These are phyloP conservation scores for Trachelus troglodyta DNA, from an alignment of 2,888 invertebrate species.

Conservation along the genomic window DNA sequence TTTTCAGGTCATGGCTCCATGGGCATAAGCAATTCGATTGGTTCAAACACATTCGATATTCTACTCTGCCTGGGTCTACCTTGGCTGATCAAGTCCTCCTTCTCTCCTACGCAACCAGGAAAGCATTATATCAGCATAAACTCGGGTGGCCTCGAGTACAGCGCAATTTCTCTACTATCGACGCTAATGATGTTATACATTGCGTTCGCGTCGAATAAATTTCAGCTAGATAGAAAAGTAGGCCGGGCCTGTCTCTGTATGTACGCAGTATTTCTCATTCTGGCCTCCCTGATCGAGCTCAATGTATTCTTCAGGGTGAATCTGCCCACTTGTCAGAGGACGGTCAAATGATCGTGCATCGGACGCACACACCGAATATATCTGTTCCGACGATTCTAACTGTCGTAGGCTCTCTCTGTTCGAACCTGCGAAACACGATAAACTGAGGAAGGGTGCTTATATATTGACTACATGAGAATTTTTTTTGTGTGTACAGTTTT, in stretches of 20 bases:
- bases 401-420: background rate
- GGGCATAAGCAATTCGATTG: constrained; percentile 92
- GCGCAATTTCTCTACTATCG: constrained; percentile 87
- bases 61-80: constrained; percentile 87
- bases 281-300: constrained; percentile 91
- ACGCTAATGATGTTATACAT: constrained; percentile 86
- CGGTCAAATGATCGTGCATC: constrained; percentile 55
- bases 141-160: constrained; percentile 91
- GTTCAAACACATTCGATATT: constrained; percentile 91
- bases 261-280: constrained; percentile 87
- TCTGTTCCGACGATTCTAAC: constrained; percentile 9
- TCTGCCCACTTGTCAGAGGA: constrained; percentile 80
- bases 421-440: constrained; percentile 1
- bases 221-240: constrained; percentile 86
- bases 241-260: constrained; percentile 87
- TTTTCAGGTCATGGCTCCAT: constrained; percentile 85
- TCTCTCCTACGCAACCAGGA: constrained; percentile 82
- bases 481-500: constrained; percentile 27
- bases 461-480: constrained; percentile 23
- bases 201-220: constrained; percentile 87
- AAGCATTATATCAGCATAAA: constrained; percentile 88
- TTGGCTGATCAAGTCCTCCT: constrained; percentile 89
- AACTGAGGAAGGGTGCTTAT: constrained; percentile 20
- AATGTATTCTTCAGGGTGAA: constrained; percentile 94
- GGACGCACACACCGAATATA: background rate